Evolutionary conservation across 2,797 vertebrate genomes (phyloP).

Genomic region (Mormyrus hasselquistii): DNA sequence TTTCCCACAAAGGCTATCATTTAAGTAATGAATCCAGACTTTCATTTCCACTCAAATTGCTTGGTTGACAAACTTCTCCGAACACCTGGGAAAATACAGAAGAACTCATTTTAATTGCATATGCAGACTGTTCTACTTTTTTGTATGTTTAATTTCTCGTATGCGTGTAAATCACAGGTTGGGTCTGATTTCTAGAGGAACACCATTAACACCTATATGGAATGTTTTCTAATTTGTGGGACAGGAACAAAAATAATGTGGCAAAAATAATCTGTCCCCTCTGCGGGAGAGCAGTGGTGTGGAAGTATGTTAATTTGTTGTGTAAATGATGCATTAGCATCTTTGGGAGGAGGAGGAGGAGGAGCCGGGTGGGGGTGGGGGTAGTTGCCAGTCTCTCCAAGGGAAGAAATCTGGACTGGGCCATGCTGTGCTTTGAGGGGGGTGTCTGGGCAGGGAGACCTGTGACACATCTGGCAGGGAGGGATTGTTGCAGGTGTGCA

Average conservation of each 20-base stretch:
- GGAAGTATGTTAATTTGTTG: slow-evolving; percentile 28
- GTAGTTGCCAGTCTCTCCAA: slow-evolving; percentile 9
- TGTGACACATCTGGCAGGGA: not conserved
- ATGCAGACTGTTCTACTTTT: not conserved
- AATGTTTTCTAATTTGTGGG: not conserved
- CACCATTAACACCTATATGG: not conserved
- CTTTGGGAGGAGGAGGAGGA: not conserved
- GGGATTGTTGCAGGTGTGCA: not conserved
- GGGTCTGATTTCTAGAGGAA: not conserved
- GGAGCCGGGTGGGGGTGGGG: not conserved
- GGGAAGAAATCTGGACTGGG: not conserved
- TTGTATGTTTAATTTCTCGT: not conserved
- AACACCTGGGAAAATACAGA: slow-evolving; percentile 2
- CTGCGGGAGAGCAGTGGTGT: not conserved
- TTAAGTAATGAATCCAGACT: not conserved
- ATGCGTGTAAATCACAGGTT: not conserved
- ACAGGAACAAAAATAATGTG: not conserved
- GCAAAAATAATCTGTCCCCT: not conserved
- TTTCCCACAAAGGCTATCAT: not conserved
- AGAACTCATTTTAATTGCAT: not conserved
- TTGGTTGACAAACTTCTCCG: not conserved
- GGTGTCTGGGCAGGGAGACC: not conserved
- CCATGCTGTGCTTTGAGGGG: not conserved
- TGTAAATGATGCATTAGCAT: slow-evolving; percentile 27
- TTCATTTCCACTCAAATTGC: not conserved